These are phyloP conservation scores for Conops quadrifasciatus DNA, from an alignment of 2,888 invertebrate genomes.

Conservation along the genomic window DNA sequence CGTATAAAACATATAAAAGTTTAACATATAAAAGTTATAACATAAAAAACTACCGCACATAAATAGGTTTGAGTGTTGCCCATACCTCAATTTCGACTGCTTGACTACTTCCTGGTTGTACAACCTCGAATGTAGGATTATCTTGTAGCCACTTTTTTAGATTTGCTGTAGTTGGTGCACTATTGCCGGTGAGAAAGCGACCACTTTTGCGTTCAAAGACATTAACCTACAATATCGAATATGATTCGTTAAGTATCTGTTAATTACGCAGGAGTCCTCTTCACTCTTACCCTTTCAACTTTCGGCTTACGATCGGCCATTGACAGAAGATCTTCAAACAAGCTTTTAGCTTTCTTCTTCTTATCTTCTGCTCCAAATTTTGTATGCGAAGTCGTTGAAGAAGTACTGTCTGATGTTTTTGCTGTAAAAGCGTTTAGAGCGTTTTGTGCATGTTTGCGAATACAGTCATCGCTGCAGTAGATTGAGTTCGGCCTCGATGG, in stretches of 20 bases:
- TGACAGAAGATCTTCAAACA: conserved; percentile 62
- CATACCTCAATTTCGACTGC: conserved; percentile 61
- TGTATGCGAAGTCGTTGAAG: conserved; percentile 34
- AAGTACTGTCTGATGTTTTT: conserved; percentile 48
- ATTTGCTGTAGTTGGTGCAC: conserved; percentile 83
- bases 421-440: conserved; percentile 61
- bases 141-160: conserved; percentile 84
- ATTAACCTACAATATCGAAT: conserved; percentile 67
- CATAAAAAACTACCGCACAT: background rate
- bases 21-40: background rate
- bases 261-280: background rate
- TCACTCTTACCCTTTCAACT: conserved; percentile 57
- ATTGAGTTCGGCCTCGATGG: conserved; percentile 79
- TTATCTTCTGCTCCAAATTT: conserved; percentile 51
- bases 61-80: too few species aligned
- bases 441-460: conserved; percentile 83
- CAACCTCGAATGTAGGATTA: conserved; percentile 88
- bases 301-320: conserved; percentile 59
- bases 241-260: background rate
- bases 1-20: background rate
- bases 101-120: conserved; percentile 72
- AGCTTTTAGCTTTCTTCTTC: conserved; percentile 60
- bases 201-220: conserved; percentile 87
- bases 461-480: conserved; percentile 90
- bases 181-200: conserved; percentile 76